Percentiles rank a stretch among this genome's conserved stretches.
These are phyloP conservation scores for Lepidostoma basale DNA, from an alignment of 1,140 invertebrate genomes.

Conservation along the genomic window DNA sequence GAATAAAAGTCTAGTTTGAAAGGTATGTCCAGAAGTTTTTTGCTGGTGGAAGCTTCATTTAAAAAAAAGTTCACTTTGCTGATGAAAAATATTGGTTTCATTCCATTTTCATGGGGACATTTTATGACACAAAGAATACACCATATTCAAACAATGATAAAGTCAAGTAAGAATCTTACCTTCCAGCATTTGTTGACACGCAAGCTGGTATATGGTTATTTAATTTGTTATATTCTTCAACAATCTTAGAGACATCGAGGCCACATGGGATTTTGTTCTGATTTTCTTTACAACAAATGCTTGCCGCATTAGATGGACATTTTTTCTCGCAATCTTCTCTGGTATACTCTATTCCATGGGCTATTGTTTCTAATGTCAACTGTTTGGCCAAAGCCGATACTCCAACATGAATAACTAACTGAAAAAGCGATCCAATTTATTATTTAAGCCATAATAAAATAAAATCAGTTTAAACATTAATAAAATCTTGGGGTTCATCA, in stretches of 20 bases:
- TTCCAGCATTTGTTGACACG: slow-evolving; percentile 56
- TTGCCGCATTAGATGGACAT: slow-evolving; percentile 51
- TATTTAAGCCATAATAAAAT: not conserved
- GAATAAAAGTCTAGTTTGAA: too few species aligned
- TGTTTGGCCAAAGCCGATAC: slow-evolving; percentile 62
- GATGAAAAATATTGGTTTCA: too few species aligned
- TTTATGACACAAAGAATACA: too few species aligned
- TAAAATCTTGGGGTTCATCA: too few species aligned
- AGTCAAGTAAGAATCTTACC: slow-evolving; percentile 47
- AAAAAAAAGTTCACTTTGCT: too few species aligned
- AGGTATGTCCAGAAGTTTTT: too few species aligned
- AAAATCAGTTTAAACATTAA: too few species aligned
- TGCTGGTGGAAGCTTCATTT: too few species aligned
- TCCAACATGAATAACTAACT: slow-evolving; percentile 72
- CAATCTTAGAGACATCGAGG: slow-evolving; percentile 54
- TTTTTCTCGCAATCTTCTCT: slow-evolving; percentile 57
- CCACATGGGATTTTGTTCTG: slow-evolving; percentile 54
- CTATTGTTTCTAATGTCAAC: slow-evolving; percentile 65
- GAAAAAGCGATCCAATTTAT: slow-evolving; percentile 37
- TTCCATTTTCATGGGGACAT: too few species aligned
- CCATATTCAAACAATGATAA: too few species aligned
- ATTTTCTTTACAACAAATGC: slow-evolving; percentile 55
- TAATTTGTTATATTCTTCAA: slow-evolving; percentile 54
- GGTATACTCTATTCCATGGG: slow-evolving; percentile 64
- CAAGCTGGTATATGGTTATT: slow-evolving; percentile 47